Base-by-base conservation (phyloP, 2,888 invertebrate species). In the Arrhopalites spinosus region DNA sequence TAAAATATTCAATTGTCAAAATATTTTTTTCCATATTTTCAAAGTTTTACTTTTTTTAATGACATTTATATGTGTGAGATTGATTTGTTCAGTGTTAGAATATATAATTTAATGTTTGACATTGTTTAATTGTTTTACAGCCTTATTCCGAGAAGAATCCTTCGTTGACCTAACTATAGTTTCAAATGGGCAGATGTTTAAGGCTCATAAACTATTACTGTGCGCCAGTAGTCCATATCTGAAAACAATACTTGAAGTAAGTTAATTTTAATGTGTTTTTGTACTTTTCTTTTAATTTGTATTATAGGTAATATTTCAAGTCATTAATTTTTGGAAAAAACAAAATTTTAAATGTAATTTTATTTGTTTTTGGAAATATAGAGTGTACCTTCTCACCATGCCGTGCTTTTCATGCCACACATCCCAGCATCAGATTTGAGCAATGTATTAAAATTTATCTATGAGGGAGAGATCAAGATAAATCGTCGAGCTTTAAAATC, bases 391-490 rank as follows among this genome's bases (percentile, higher is more conserved):
- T 78, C 79, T 25, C 79, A 80, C 66, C 81, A 81, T 78, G 80
- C 83, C 8, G 81, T 83, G 66, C 77, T 83, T 67, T 80, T 81
- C 64, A 78, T 82, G 80, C 83, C 83, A 63, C 81, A 81, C 74
- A 79, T 83, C 71, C 77, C 78, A 74, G 77, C 81, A n/a, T 75
- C 78, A 43, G 83, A 83, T 75, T 76, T 83, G 77, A 79, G 80
- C 73, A 82, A 83, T 75, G 79, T 83, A 17, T 77, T 83, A 43
- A 81, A 79, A 61, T 83, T 83, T 74, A 81, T 83, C 72, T 83
- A 83, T 77, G 81, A 83, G 74, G 83, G 83, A 68, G 81, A 83
- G 75, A 82, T 83, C 64, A 83, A 83, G 78, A 83, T 83, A 77
- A 82, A 78, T 74, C 77, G 80, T 77, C 73, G 81, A 79, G 80